Base-by-base conservation (phyloP, 2,888 invertebrate genomes). In the Sarcophaga caerulescens region DNA sequence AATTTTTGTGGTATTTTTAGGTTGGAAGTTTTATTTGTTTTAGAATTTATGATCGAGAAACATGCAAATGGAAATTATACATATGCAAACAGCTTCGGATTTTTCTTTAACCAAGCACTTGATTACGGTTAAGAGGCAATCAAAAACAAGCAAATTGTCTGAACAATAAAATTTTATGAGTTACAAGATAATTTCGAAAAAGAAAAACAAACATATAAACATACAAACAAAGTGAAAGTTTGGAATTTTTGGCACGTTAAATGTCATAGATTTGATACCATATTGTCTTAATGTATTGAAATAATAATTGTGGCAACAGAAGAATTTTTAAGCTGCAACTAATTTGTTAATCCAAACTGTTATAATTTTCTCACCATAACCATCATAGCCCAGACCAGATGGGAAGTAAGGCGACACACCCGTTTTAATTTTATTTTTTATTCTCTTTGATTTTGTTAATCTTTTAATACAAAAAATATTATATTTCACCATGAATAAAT, bases 31-130 rank as follows among this genome's bases (percentile, higher is more conserved):
- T 63, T 60, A 66, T 76, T n/a, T 45, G 0, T 59, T 17, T 79
- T 8, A 63, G 62, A 85, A 79, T 82, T 79, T 68, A 85, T 85
- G 60, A 68, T 75, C 17, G 23, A 1, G 4, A 52, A 82, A 45
- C 85, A 85, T 85, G 79, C 85, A 79, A 52, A 79, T 76, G 8
- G 10, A 35, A 35, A 8, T 35, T 35, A 35, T 35, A 10, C 35
- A 35, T 35, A 35, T 8, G 35, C 35, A 35, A 35, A 35, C 10
- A 35, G 35, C 2, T 35, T 35, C 8, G 35, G 10, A 35, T 35
- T 10, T 35, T 35, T 35, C 35, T 35, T 35, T 35, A 35, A 35
- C 71, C 70, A 70, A 66, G 45, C 79, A 82, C 85, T 85, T 85
- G 85, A 79, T 85, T 75, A 45, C 45, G 69, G 23, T 74, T 75